phyloP scores from a whole-genome alignment of 2,797 vertebrate species.

The Falco peregrinus region DNA sequence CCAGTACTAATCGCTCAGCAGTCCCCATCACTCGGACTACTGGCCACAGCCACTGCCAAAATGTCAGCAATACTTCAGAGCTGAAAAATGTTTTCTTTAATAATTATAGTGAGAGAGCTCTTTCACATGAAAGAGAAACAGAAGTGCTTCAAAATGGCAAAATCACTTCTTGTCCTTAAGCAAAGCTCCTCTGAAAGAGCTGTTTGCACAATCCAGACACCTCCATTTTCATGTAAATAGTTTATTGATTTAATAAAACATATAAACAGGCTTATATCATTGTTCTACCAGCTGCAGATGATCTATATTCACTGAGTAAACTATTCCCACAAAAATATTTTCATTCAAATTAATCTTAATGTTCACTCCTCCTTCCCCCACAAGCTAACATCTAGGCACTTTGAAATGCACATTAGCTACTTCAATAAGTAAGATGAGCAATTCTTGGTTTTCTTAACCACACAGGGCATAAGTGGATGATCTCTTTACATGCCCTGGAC shows the following conservation, averaged over 20 bases:
- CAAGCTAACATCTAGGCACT: neutral
- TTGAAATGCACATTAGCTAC: slow-evolving; percentile 10
- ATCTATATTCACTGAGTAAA: neutral
- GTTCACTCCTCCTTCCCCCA: neutral
- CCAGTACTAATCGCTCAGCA: neutral
- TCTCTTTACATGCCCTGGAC: neutral
- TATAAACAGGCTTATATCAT: neutral
- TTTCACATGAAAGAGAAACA: slow-evolving; percentile 8
- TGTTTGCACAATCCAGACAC: neutral
- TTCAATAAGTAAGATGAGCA: slow-evolving; percentile 36
- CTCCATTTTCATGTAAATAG: neutral
- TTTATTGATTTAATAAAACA: slow-evolving; percentile 23
- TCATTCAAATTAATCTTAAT: slow-evolving; percentile 1
- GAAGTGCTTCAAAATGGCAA: neutral
- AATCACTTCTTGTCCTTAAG: neutral
- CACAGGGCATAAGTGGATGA: neutral
- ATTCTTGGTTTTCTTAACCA: slow-evolving; percentile 36
- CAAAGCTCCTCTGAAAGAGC: neutral
- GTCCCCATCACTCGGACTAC: neutral
- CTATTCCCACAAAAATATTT: slow-evolving; percentile 33
- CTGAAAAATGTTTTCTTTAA: slow-evolving; percentile 23
- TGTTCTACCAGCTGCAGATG: neutral
- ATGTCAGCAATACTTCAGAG: slow-evolving; percentile 21
- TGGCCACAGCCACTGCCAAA: neutral
- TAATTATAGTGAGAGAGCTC: slow-evolving; percentile 1